A percentile compares a stretch with the other conserved stretches of the same genome.
phyloP scores from a whole-genome alignment of 2,888 invertebrate species.

The Pardosa pseudoannulata region DNA sequence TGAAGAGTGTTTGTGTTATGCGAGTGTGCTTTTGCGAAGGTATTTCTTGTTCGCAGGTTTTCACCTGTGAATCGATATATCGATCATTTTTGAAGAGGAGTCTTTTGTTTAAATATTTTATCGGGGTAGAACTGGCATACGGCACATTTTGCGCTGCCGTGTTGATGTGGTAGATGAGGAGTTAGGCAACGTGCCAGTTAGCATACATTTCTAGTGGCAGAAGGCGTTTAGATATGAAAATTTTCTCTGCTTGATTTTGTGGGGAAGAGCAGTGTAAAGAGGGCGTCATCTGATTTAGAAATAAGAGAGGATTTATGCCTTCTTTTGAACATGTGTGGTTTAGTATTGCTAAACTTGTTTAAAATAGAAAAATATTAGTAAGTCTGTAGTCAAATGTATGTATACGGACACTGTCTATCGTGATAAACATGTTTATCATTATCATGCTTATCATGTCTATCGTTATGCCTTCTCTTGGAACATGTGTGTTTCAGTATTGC shows the following conservation, averaged over 20 bases:
- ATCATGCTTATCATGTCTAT: too few relatives aligned
- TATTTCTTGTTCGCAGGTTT: neutral
- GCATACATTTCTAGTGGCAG: neutral
- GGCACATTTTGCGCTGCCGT: slow-evolving; percentile 42
- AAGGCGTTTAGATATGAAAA: neutral
- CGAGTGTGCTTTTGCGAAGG: neutral
- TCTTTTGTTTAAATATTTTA: slow-evolving; percentile 6
- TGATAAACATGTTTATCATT: too few relatives aligned
- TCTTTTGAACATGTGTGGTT: too few relatives aligned
- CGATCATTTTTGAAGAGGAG: neutral
- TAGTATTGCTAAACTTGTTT: too few relatives aligned
- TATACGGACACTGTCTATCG: too few relatives aligned
- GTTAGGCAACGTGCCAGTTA: slow-evolving; percentile 31
- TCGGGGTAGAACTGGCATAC: neutral
- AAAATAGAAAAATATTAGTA: too few relatives aligned
- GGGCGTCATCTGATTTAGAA: too few relatives aligned
- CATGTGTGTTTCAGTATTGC: too few relatives aligned
- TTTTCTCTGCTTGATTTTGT: neutral
- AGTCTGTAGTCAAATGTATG: too few relatives aligned
- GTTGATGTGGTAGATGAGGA: slow-evolving; percentile 19
- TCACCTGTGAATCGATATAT: neutral
- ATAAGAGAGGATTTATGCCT: too few relatives aligned
- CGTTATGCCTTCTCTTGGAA: too few relatives aligned
- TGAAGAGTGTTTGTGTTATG: slow-evolving; percentile 7
- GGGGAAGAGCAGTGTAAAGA: too few relatives aligned